Conservation (phyloP, 2,888 invertebrate species). For the Orchesella flavescens region DNA sequence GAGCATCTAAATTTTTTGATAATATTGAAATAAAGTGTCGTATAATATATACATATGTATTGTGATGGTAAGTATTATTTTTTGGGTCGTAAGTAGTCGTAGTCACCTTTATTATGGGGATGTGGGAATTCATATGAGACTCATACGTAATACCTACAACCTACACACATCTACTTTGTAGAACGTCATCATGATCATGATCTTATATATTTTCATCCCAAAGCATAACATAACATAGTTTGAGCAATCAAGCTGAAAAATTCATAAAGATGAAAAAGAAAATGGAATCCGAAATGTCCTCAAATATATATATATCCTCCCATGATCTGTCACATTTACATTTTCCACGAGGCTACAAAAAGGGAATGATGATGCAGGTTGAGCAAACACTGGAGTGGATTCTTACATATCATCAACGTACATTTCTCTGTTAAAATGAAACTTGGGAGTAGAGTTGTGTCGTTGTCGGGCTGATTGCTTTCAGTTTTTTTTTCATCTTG, state of each 20-base stretch:
- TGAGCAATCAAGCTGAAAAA: constrained; percentile 37
- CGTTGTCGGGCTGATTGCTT: constrained; percentile 7
- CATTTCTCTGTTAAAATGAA: constrained; percentile 32
- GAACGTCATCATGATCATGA: too few relatives aligned
- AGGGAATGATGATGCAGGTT: constrained; percentile 4
- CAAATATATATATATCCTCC: constrained; percentile 17
- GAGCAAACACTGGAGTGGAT: constrained; percentile 30
- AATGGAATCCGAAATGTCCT: constrained; percentile 4
- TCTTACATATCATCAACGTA: not conserved
- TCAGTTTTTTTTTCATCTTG: constrained; percentile 7
- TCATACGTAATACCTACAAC: too few relatives aligned
- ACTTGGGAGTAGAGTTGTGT: not conserved
- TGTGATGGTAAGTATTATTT: too few relatives aligned
- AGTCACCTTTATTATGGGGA: too few relatives aligned
- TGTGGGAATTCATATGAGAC: too few relatives aligned
- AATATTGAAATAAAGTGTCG: too few relatives aligned
- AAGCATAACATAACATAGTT: constrained; percentile 11
- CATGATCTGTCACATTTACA: constrained; percentile 39
- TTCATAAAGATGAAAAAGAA: constrained; percentile 16
- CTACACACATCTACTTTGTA: too few relatives aligned
- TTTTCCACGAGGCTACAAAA: constrained; percentile 31
- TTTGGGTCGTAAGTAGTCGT: too few relatives aligned
- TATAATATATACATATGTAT: too few relatives aligned
- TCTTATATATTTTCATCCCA: too few relatives aligned
- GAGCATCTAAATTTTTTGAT: not conserved